These are phyloP conservation scores for Euplexia lucipara DNA, from an alignment of 2,888 invertebrate species.

Conservation along the genomic window DNA sequence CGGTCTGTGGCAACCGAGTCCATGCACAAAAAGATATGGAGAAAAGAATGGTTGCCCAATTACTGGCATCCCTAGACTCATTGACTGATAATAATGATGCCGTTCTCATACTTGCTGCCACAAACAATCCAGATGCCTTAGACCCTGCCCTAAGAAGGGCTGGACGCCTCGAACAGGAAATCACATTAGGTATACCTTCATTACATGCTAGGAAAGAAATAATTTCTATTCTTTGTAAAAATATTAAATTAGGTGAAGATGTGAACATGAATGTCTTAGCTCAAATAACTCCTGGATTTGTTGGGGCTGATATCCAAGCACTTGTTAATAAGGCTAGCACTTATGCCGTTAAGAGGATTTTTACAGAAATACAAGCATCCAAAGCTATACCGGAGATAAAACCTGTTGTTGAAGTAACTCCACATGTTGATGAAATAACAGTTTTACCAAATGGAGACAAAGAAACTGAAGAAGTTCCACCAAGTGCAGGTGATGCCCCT, in stretches of 20 bases:
- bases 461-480: conserved; percentile 69
- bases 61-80: conserved; percentile 97
- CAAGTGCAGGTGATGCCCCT: conserved; percentile 67
- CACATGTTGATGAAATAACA: conserved; percentile 70
- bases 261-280: conserved; percentile 95
- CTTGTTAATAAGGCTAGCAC: conserved; percentile 97
- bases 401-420: conserved; percentile 38
- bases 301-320: conserved; percentile 98
- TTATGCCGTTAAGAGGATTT: conserved; percentile 94
- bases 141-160: conserved; percentile 98
- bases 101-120: conserved; percentile 98
- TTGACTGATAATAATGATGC: conserved; percentile 89
- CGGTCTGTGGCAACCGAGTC: conserved; percentile 97
- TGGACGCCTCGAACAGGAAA: conserved; percentile 98
- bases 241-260: conserved; percentile 92
- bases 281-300: conserved; percentile 97
- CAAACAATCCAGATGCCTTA: conserved; percentile 97
- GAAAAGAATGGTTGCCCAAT: conserved; percentile 97
- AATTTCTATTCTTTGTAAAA: conserved; percentile 93
- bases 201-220: conserved; percentile 95
- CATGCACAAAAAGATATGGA: conserved; percentile 99
- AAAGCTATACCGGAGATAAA: conserved; percentile 64
- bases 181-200: conserved; percentile 98
- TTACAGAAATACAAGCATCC: conserved; percentile 78
- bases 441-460: conserved; percentile 85